These are phyloP conservation scores for Pangasianodon hypophthalmus DNA, from an alignment of 2,113 vertebrate genomes.

Conservation along the genomic window DNA sequence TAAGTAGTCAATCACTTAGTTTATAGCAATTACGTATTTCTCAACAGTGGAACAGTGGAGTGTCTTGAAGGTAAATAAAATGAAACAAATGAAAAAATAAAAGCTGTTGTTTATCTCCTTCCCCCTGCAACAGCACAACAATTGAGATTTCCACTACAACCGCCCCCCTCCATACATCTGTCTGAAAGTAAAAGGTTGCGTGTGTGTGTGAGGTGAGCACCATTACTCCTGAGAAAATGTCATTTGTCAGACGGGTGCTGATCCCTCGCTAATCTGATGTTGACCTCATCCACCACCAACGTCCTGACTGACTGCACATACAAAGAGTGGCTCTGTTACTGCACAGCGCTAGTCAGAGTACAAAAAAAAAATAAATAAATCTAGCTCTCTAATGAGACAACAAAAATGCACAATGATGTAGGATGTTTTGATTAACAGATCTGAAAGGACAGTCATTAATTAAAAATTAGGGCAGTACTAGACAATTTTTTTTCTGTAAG, in stretches of 20 bases:
- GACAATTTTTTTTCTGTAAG: background rate
- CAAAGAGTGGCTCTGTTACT: constrained; percentile 6
- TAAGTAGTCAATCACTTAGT: background rate
- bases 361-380: background rate
- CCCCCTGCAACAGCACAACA: background rate
- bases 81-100: background rate
- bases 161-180: background rate
- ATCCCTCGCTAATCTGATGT: constrained; percentile 46
- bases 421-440: background rate
- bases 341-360: background rate
- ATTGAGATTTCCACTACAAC: background rate
- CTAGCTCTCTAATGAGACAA: background rate
- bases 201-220: constrained; percentile 12
- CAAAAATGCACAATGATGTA: background rate
- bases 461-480: background rate
- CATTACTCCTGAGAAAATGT: constrained; percentile 34
- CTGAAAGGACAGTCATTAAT: background rate
- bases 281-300: constrained; percentile 34
- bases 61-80: background rate
- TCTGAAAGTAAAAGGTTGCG: background rate
- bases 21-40: background rate
- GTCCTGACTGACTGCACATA: constrained; percentile 22
- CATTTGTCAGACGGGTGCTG: constrained; percentile 40
- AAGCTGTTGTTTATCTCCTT: background rate
- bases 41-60: background rate